A percentile compares a stretch with the other conserved stretches of the same genome.
Evolutionary conservation across 2,888 invertebrate species (phyloP).

Genomic region (Agonopterix heracliana): DNA sequence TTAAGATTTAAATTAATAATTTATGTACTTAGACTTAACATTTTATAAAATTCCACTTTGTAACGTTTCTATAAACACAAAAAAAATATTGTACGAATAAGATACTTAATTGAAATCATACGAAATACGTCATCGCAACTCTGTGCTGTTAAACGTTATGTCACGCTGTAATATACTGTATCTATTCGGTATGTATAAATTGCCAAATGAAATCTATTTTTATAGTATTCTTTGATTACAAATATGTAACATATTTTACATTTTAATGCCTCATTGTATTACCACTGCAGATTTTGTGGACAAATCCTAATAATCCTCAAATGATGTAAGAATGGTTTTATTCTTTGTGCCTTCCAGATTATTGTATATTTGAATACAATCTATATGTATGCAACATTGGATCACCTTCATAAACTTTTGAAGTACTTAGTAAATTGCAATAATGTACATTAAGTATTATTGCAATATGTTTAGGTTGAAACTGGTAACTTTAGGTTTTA

Average conservation of each 20-base stretch:
- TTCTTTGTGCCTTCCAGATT: conserved; percentile 67
- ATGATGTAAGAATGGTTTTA: conserved; percentile 33
- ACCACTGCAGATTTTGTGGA: conserved; percentile 23
- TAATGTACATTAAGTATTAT: conserved; percentile 42
- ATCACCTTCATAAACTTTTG: conserved; percentile 13
- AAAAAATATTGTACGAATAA: conserved; percentile 31
- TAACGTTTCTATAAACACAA: conserved; percentile 48
- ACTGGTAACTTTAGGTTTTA: conserved; percentile 29
- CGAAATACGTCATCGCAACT: neutral
- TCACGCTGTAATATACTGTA: conserved; percentile 6
- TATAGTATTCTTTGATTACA: conserved; percentile 58
- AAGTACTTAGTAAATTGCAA: conserved; percentile 54
- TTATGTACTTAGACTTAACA: conserved; percentile 39
- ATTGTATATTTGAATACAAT: conserved; percentile 41
- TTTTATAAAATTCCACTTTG: conserved; percentile 61
- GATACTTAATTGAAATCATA: conserved; percentile 5
- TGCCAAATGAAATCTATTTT: conserved; percentile 72
- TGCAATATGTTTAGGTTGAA: conserved; percentile 35
- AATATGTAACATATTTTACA: conserved; percentile 26
- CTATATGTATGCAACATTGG: conserved; percentile 21
- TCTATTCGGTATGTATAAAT: conserved; percentile 42
- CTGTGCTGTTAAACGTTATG: neutral
- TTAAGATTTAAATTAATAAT: conserved; percentile 53
- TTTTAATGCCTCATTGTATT: conserved; percentile 13
- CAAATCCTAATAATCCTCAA: conserved; percentile 20